Percentiles rank a stretch among this genome's conserved stretches.
Conservation (phyloP, 2,113 vertebrate genomes). For the Prolemur simus region DNA sequence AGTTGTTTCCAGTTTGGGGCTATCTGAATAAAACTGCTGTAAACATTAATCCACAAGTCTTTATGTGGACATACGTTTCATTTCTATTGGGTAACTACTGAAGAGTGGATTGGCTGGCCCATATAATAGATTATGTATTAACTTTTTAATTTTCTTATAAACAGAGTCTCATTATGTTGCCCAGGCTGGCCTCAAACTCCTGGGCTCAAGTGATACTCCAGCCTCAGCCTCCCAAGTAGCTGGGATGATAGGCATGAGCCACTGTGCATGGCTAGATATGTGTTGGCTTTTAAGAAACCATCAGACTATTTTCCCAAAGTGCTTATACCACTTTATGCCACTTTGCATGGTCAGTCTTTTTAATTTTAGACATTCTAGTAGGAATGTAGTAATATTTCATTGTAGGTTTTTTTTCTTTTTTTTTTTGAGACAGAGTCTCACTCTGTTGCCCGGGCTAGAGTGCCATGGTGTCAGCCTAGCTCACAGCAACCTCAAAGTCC, state of each 20-base stretch:
- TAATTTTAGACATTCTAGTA: background rate
- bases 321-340: background rate
- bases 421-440: too few relatives aligned
- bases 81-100: background rate
- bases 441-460: too few relatives aligned
- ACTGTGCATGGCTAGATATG: background rate
- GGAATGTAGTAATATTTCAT: background rate
- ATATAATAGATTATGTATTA: background rate
- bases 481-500: too few relatives aligned
- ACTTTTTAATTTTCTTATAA: background rate
- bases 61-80: background rate
- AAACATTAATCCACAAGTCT: background rate
- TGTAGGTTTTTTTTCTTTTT: background rate
- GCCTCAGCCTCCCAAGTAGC: background rate
- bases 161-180: background rate
- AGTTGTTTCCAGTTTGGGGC: background rate
- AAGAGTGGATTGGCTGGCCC: background rate
- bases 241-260: background rate
- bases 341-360: background rate
- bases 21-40: background rate
- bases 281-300: conserved; percentile 2
- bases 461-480: too few relatives aligned
- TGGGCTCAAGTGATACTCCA: background rate
- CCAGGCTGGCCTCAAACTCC: background rate
- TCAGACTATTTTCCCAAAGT: background rate